Conservation (phyloP, 2,888 invertebrate species). For the Beris chalybata region DNA sequence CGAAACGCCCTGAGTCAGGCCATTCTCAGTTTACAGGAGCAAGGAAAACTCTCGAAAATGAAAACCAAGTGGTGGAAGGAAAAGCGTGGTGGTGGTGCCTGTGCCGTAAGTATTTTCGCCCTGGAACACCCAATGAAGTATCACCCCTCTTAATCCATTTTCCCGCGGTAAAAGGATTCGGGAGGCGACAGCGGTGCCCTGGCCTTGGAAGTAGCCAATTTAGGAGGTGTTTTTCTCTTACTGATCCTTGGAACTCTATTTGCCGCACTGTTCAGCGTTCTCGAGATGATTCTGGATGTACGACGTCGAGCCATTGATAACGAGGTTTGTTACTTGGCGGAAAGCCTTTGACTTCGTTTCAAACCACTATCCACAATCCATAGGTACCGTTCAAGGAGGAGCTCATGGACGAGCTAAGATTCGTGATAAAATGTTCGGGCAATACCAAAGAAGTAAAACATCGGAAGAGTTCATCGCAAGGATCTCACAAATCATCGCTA, state of each 20-base stretch:
- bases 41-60: conserved; percentile 73
- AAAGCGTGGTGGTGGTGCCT: conserved; percentile 73
- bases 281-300: conserved; percentile 50
- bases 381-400: conserved; percentile 69
- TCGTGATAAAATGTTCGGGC: conserved; percentile 70
- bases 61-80: conserved; percentile 92
- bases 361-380: conserved; percentile 33
- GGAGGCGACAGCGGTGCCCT: conserved; percentile 46
- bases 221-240: conserved; percentile 67
- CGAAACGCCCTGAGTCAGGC: conserved; percentile 78
- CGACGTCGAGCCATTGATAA: conserved; percentile 45
- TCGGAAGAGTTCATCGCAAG: conserved; percentile 47
- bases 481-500: conserved; percentile 50
- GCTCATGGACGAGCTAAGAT: conserved; percentile 69
- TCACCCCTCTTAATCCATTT: too few relatives aligned
- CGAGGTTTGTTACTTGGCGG: conserved; percentile 12
- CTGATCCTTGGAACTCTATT: conserved; percentile 59
- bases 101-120: conserved; percentile 60
- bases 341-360: background rate
- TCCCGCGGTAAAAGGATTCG: conserved; percentile 8
- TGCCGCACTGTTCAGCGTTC: conserved; percentile 50
- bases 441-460: conserved; percentile 69
- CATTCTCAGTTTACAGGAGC: conserved; percentile 82
- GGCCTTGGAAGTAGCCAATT: conserved; percentile 65
- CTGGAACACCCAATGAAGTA: background rate